These are phyloP conservation scores for Urocolius indicus DNA, from an alignment of 2,113 vertebrate genomes.

Conservation along the genomic window DNA sequence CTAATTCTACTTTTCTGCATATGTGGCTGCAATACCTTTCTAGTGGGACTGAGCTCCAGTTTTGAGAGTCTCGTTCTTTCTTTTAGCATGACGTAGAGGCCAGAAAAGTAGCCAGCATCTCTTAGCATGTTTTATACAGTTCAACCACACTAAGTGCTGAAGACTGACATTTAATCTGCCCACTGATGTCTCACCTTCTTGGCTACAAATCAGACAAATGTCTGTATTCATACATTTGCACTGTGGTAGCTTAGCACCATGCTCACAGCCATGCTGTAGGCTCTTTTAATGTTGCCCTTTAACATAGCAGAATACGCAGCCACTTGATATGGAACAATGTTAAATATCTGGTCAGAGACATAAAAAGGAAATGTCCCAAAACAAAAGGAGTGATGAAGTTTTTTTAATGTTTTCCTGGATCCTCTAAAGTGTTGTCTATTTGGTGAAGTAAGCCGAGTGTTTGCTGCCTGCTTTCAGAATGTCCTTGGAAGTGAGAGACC, in stretches of 20 bases:
- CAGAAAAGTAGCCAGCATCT: neutral
- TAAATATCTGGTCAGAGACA: neutral
- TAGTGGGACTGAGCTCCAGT: neutral
- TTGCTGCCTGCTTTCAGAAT: neutral
- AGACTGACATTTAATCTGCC: neutral
- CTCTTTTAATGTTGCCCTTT: neutral
- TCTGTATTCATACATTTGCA: neutral
- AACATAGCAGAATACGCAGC: neutral
- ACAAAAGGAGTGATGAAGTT: neutral
- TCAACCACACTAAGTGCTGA: neutral
- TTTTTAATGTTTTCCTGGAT: neutral
- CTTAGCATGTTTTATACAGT: neutral
- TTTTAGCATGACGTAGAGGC: neutral
- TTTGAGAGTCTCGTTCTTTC: neutral
- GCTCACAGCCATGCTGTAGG: neutral
- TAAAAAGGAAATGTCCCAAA: neutral
- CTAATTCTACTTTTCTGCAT: neutral
- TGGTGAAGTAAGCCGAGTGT: neutral
- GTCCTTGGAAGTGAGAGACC: neutral
- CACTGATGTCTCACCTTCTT: fast-evolving
- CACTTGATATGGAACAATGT: neutral
- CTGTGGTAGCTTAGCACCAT: neutral
- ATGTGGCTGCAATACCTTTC: neutral
- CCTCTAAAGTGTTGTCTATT: neutral
- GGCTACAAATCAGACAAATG: neutral